These are phyloP conservation scores for Synodontis membranacea DNA, from an alignment of 2,113 vertebrate genomes.

Conservation along the genomic window DNA sequence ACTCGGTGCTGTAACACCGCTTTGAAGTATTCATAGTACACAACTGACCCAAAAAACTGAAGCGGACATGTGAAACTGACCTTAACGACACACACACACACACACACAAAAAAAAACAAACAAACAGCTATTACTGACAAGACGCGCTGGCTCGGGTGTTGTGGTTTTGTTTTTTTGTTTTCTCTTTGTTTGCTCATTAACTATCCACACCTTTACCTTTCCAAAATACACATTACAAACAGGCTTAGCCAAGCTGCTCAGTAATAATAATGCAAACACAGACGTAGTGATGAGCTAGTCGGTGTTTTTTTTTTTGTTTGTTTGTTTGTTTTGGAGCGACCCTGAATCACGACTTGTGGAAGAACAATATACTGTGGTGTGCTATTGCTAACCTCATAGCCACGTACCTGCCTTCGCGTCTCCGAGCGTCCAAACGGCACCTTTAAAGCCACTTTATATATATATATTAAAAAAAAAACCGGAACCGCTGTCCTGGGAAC, in stretches of 20 bases:
- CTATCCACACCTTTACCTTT: background rate
- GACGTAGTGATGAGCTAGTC: background rate
- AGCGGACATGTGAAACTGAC: background rate
- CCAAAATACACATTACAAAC: background rate
- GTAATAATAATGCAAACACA: background rate
- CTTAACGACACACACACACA: background rate
- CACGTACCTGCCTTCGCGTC: slow-evolving; percentile 49
- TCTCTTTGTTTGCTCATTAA: slow-evolving; percentile 18
- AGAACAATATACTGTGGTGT: slow-evolving; percentile 48
- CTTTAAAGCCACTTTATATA: background rate
- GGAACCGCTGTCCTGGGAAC: slow-evolving; percentile 18
- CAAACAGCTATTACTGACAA: background rate
- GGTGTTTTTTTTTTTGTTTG: background rate
- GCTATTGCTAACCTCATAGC: slow-evolving; percentile 50
- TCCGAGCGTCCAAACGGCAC: slow-evolving; percentile 16
- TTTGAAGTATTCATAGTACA: background rate
- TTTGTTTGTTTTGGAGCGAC: too few relatives aligned
- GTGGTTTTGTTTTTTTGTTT: too few relatives aligned
- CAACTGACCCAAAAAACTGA: background rate
- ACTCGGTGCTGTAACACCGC: background rate
- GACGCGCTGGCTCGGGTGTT: background rate
- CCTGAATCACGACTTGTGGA: slow-evolving; percentile 31
- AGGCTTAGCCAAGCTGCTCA: background rate
- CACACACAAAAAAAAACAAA: background rate
- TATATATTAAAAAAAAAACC: too few relatives aligned